Conservation (phyloP, 2,797 vertebrate species). For the Rhadinocentrus ornatus region DNA sequence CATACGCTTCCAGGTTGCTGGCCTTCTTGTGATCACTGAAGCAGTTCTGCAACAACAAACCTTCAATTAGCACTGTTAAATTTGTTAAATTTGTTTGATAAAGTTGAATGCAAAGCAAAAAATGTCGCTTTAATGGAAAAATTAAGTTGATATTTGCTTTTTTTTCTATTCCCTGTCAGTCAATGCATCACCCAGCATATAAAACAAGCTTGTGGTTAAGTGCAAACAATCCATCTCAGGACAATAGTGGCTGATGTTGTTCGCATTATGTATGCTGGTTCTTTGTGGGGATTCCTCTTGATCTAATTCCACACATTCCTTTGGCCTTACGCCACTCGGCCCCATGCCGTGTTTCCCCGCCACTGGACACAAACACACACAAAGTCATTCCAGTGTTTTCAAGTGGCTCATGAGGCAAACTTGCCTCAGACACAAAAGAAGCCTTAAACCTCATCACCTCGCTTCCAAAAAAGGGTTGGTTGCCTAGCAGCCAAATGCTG, state of each 20-base stretch:
- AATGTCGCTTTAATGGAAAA: neutral
- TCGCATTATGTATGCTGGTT: slow-evolving; percentile 33
- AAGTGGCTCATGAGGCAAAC: slow-evolving; percentile 39
- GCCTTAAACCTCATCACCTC: slow-evolving; percentile 47
- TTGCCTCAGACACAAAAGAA: slow-evolving; percentile 61
- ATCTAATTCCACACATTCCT: slow-evolving; percentile 79
- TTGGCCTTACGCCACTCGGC: slow-evolving; percentile 55
- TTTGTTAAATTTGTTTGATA: no score
- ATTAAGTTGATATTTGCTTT: slow-evolving; percentile 7
- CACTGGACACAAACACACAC: slow-evolving; percentile 31
- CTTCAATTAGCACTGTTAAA: slow-evolving; percentile 31
- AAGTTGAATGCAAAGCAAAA: slow-evolving; percentile 14
- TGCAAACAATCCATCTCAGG: slow-evolving; percentile 20
- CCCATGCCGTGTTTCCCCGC: slow-evolving; percentile 31
- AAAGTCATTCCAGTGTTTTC: slow-evolving; percentile 14
- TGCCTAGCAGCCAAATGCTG: slow-evolving; percentile 76
- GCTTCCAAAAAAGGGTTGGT: slow-evolving; percentile 53
- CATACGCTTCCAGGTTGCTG: slow-evolving; percentile 90
- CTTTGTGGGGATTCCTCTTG: slow-evolving; percentile 64
- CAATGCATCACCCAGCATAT: slow-evolving; percentile 15
- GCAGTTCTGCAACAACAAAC: slow-evolving; percentile 80
- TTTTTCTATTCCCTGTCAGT: neutral
- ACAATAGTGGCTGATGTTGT: slow-evolving; percentile 9
- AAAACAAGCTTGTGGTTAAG: slow-evolving; percentile 13
- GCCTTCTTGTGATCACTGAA: slow-evolving; percentile 90